Base-by-base conservation (phyloP, 2,888 invertebrate genomes). In the Caenorhabditis sp. region DNA sequence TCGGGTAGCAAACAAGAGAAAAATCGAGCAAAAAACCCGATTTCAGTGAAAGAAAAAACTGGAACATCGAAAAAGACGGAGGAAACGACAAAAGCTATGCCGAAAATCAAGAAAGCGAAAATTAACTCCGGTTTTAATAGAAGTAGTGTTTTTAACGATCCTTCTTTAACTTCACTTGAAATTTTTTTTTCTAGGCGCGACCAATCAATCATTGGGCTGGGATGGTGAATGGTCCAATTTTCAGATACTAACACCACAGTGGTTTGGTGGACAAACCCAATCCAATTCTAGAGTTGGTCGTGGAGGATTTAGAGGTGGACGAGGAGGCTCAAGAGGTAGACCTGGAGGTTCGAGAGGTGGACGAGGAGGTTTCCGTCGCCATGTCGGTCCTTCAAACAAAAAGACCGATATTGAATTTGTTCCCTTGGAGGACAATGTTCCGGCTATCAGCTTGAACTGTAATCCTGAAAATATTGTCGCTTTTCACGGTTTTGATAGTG, bases 401-500 rank as follows among this genome's bases (percentile, higher is more conserved):
- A 73, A 73, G 19, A 68, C 68, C 21, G 73, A 73, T 31, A 68
- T 73, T 14, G 58, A 49, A 24, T 58, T 60, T 24, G 26, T 60
- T 49, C 23, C 49, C 4, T 10, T 73, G 8, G 58, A 61, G 10
- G 68, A 68, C n/a, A 59, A 62, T 19, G 50, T 50, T 0, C 68
- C 65, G 0, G 66, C 71, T 1, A 69, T 78, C 31, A 53, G 58
- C 21, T 60, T 80, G 24, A 55, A 21, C 0, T 62, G 76, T 10
- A 62, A 64, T 10, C 31, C 73, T 24, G 77, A 78, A 0, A 80
- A 81, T 43, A 66, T 80, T 12, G 49, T 68, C 37, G 76, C 71
- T 57, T 81, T 81, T 62, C 72, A 75, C 23, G 81, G 81, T 8
- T 74, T 77, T 37, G 64, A 70, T 26, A 77, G 74, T 49, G 71